Evolutionary conservation across 2,888 invertebrate genomes (phyloP).

Genomic region (Habrosyne pyritoides): DNA sequence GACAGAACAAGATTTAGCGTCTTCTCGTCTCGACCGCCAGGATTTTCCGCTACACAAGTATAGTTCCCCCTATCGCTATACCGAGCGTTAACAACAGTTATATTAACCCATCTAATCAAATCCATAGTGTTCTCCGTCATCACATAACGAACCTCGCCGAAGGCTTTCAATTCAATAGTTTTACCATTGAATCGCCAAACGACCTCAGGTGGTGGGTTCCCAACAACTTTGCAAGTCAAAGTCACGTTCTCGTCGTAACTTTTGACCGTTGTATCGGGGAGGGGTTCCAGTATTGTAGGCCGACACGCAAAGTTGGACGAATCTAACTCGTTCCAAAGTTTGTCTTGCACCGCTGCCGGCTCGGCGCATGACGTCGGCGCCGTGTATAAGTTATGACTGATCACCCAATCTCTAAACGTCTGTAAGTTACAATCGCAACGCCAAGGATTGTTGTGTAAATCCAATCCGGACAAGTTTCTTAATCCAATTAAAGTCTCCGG

Average conservation of each 20-base stretch:
- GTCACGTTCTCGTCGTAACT: slow-evolving; percentile 88
- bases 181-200: slow-evolving; percentile 88
- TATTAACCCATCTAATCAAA: slow-evolving; percentile 85
- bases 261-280: slow-evolving; percentile 84
- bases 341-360: slow-evolving; percentile 86
- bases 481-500: slow-evolving; percentile 87
- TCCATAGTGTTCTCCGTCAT: slow-evolving; percentile 74
- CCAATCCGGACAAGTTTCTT: slow-evolving; percentile 88
- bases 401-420: slow-evolving; percentile 90
- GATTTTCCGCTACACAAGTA: slow-evolving; percentile 91
- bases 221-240: slow-evolving; percentile 89
- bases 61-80: slow-evolving; percentile 88
- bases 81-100: slow-evolving; percentile 86
- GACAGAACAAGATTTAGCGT: slow-evolving; percentile 87
- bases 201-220: slow-evolving; percentile 90
- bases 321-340: slow-evolving; percentile 89
- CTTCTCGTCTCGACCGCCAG: slow-evolving; percentile 90
- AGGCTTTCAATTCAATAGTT: slow-evolving; percentile 80
- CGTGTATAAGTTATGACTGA: slow-evolving; percentile 89
- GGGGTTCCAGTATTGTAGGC: slow-evolving; percentile 88
- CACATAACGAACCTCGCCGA: slow-evolving; percentile 78
- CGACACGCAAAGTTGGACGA: slow-evolving; percentile 92
- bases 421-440: slow-evolving; percentile 93
- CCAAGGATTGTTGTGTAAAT: slow-evolving; percentile 93
- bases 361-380: slow-evolving; percentile 89